Percentiles rank a stretch among this genome's conserved stretches.
phyloP scores from a whole-genome alignment of 2,888 invertebrate genomes.

The Buathra laborator region DNA sequence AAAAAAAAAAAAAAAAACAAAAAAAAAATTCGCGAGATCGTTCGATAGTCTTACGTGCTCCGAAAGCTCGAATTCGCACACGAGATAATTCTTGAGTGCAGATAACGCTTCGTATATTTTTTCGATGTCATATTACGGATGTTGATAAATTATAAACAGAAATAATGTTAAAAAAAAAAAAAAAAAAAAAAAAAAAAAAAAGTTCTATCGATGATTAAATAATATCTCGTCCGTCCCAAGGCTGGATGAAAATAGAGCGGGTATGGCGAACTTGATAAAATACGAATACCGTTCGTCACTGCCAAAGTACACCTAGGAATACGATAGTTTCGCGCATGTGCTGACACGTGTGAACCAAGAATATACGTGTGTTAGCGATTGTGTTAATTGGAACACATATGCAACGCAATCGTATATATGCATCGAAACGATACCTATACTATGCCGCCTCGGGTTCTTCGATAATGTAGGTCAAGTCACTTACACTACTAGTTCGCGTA shows the following conservation, averaged over 20 bases:
- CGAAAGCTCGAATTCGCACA: neutral
- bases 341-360: slow-evolving; percentile 39
- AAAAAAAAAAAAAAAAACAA: slow-evolving; percentile 13
- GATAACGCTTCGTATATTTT: neutral
- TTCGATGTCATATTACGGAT: neutral
- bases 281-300: slow-evolving; percentile 4
- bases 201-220: neutral
- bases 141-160: neutral
- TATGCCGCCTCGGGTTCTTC: slow-evolving; percentile 65
- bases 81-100: neutral
- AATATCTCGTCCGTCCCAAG: neutral
- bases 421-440: slow-evolving; percentile 24
- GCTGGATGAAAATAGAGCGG: neutral
- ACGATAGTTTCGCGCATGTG: slow-evolving; percentile 9
- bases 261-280: slow-evolving; percentile 23
- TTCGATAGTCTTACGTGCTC: slow-evolving; percentile 26
- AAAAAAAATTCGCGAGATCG: slow-evolving; percentile 35
- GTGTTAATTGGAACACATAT: neutral
- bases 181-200: neutral
- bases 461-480: slow-evolving; percentile 79
- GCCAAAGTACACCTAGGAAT: slow-evolving; percentile 5
- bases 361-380: neutral
- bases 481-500: slow-evolving; percentile 70
- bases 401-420: neutral
- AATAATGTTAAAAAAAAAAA: neutral